A percentile compares a stretch with the other conserved stretches of the same genome.
Evolutionary conservation across 2,113 vertebrate genomes (phyloP).

Genomic region (Glaucidium brasilianum): DNA sequence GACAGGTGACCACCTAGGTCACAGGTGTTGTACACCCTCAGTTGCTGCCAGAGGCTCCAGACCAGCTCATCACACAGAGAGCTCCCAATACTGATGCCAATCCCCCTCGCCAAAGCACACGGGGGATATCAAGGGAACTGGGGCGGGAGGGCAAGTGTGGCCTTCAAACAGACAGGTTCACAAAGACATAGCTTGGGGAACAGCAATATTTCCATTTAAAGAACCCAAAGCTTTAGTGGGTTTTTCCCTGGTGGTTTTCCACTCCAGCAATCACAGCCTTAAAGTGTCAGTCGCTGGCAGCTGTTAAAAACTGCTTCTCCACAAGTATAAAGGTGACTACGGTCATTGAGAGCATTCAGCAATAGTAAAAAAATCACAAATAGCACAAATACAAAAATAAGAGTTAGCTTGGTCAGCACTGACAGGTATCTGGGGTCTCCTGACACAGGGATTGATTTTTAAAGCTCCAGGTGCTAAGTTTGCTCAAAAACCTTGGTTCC

Average conservation of each 20-base stretch:
- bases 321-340: neutral
- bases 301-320: neutral
- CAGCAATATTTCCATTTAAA: neutral
- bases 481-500: neutral
- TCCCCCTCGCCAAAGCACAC: neutral
- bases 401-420: neutral
- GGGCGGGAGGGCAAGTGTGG: rapidly evolving
- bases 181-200: neutral
- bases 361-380: neutral
- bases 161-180: neutral
- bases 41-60: neutral
- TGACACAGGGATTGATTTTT: neutral
- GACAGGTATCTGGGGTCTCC: neutral
- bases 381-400: neutral
- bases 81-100: neutral
- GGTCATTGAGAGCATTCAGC: neutral
- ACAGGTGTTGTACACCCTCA: rapidly evolving
- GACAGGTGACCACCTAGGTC: neutral
- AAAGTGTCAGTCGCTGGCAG: neutral
- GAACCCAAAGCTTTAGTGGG: neutral
- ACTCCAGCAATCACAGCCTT: neutral
- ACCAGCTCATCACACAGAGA: neutral
- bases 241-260: neutral
- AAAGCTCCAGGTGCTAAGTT: neutral
- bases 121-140: rapidly evolving